Evolutionary conservation across 2,113 vertebrate species (phyloP), one percentile per base, ranked within the genome.

Genomic region (Tichodroma muraria): DNA sequence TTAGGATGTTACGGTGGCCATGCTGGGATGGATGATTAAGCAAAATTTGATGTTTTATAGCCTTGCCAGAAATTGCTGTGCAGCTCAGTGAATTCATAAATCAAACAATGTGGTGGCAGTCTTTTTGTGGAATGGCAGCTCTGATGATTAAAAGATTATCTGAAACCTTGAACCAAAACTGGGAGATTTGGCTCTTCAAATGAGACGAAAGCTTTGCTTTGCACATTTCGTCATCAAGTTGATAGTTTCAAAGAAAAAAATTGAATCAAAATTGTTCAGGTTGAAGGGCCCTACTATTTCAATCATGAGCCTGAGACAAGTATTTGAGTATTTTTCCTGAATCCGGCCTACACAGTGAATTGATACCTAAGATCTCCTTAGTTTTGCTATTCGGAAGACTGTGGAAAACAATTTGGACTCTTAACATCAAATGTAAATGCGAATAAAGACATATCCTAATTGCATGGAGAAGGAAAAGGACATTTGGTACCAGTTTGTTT

Each of bases 171-270:
- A 70, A 57, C 24, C 53, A 33, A n/a, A 80, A 35, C 6, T 70
- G 33, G 23, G n/a, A 8, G n/a, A 38, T 20, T 15, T 28, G 2
- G 4, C 59, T 61, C 14, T 57, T 70, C 24, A n/a, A 71, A 27
- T 20, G n/a, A 59, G 15, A 11, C 45, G 20, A 23, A 80, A 54
- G 25, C n/a, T 40, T 10, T 76, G 20, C 28, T 35, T 69, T 92
- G 71, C 11, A 19, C 13, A 5, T 70, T 53, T 72, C 5, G 0
- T 33, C 9, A 54, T 31, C 0, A 2, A 1, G 9, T 16, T 31
- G 12, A 42, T 61, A 10, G 28, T 61, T 87, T 63, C 17, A 30
- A 30, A 57, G 18, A 40, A 19, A 18, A 33, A 73, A 61, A 9
- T 2, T 7, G 5, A 63, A 52, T 27, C 16, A 5, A 7, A 76